Base-by-base conservation (phyloP, 2,113 vertebrate species). In the Tricholaema leucomelas region DNA sequence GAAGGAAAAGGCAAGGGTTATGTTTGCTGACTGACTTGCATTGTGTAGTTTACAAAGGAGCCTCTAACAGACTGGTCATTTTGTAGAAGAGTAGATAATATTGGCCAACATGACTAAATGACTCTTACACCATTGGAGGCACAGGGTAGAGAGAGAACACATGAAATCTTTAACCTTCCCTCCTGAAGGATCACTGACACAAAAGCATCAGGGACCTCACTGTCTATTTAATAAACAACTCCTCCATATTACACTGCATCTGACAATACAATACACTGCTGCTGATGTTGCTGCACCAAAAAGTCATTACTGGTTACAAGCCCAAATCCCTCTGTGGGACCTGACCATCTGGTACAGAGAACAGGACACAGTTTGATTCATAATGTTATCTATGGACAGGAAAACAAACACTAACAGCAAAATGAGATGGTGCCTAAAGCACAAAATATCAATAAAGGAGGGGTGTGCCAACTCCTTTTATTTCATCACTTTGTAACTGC, bases 301-400 rank as follows among this genome's bases (percentile, higher is more conserved):
- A 85, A 90, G 60, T 91, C 91, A 58, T 81, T 54, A 48, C 25
- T 95, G 73, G 88, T 86, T 54, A 71, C 33, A 83, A 95, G 82
- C 83, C 94, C 93, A 91, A 92, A 95, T 88, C 82, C 73, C 88
- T 77, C 70, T 31, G 52, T 63, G 91, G 78, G 92, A 61, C 65
- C 66, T 88, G 61, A 75, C 92, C 92, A 91, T 86, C 80, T 94
- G 92, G 61, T 92, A 36, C 0, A 0, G 56, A 85, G 44, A 86
- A 23, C 58, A 86, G 90, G 83, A 91, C 65, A 35, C 69, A 60
- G 40, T 70, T 64, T 77, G 69, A 69, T 42, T 52, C 15, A 54
- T 70, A 48, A 6, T 42, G 40, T 78, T 77, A 83, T 88, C 88
- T 78, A 35, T 0, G 0, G 61, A 72, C 66, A 60, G 46, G 74